A percentile compares a stretch with the other conserved stretches of the same genome.
These are phyloP conservation scores for Chloropsis hardwickii DNA, from an alignment of 2,113 vertebrate genomes.

Conservation along the genomic window DNA sequence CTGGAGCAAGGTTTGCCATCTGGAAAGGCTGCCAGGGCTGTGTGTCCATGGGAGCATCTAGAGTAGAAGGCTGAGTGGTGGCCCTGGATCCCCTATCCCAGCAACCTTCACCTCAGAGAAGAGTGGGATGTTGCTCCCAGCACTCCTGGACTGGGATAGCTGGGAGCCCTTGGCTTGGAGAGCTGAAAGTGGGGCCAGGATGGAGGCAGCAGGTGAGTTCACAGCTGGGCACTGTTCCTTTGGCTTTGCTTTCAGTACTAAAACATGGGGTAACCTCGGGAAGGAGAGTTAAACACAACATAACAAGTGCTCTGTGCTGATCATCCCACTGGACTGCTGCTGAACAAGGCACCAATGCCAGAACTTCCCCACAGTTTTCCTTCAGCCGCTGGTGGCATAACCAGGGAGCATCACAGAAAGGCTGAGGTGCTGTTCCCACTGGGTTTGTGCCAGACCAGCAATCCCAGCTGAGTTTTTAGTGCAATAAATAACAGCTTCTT, in stretches of 20 bases:
- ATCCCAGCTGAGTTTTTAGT: background rate
- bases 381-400: background rate
- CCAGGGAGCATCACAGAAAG: fast-evolving
- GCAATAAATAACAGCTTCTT: background rate
- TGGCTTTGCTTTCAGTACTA: background rate
- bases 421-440: background rate
- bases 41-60: background rate
- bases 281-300: background rate
- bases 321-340: background rate
- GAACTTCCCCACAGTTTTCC: fast-evolving
- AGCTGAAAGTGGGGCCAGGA: too few species aligned
- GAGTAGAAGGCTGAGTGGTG: fast-evolving
- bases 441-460: background rate
- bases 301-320: background rate
- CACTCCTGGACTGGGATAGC: background rate
- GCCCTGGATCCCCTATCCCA: fast-evolving
- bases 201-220: background rate
- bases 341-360: background rate
- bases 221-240: background rate
- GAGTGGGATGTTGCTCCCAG: background rate
- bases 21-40: background rate
- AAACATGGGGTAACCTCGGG: fast-evolving
- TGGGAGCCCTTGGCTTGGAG: background rate
- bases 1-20: background rate
- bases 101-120: background rate